Percentiles rank a stretch among this genome's conserved stretches.
Conservation (phyloP, 2,888 invertebrate genomes). For the Synergus japonicus region DNA sequence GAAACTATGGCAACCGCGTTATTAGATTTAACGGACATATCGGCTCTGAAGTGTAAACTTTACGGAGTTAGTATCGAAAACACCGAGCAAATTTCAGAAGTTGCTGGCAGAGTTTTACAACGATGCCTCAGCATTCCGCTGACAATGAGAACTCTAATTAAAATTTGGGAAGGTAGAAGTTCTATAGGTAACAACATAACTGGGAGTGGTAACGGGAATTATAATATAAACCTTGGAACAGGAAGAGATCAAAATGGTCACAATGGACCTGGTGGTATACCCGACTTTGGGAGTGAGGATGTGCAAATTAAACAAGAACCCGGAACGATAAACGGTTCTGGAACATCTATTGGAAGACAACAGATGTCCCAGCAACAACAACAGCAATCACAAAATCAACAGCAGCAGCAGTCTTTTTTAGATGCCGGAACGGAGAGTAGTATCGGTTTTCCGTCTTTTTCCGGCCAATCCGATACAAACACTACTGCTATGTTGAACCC, state of each 20-base stretch:
- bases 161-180: conserved; percentile 88
- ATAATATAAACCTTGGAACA: conserved; percentile 84
- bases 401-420: conserved; percentile 76
- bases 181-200: conserved; percentile 78
- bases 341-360: conserved; percentile 63
- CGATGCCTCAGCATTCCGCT: conserved; percentile 95
- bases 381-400: conserved; percentile 63
- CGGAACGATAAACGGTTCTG: conserved; percentile 70
- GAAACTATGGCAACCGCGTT: conserved; percentile 96
- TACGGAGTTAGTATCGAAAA: conserved; percentile 79
- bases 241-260: conserved; percentile 75
- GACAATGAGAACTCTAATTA: conserved; percentile 91
- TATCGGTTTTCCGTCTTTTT: conserved; percentile 78
- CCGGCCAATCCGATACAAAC: conserved; percentile 76
- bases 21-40: conserved; percentile 89
- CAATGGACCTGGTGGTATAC: conserved; percentile 69
- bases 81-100: conserved; percentile 79
- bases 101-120: conserved; percentile 87
- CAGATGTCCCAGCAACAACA: conserved; percentile 60
- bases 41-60: conserved; percentile 88
- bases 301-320: conserved; percentile 76
- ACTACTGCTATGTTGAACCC: conserved; percentile 73
- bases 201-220: conserved; percentile 79
- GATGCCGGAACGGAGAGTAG: conserved; percentile 78
- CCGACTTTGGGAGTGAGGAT: conserved; percentile 74